These are phyloP conservation scores for Loxodonta africana DNA, from an alignment of 2,113 vertebrate genomes.

Conservation along the genomic window DNA sequence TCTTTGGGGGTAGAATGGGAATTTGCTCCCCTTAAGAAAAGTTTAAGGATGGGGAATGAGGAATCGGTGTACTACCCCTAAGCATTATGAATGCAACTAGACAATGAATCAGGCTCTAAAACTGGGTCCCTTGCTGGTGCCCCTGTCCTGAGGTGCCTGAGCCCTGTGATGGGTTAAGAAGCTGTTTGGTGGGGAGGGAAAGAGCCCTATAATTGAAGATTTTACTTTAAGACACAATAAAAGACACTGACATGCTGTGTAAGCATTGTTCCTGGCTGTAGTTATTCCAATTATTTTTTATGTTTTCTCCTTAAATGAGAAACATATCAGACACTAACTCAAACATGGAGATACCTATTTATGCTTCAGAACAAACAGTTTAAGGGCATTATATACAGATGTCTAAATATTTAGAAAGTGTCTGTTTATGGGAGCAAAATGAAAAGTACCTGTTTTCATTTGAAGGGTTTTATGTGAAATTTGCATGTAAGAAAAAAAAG, in stretches of 20 bases:
- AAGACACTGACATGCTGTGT: slow-evolving; percentile 85
- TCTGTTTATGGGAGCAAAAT: slow-evolving; percentile 91
- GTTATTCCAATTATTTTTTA: slow-evolving; percentile 88
- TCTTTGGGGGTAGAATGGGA: neutral
- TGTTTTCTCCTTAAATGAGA: slow-evolving; percentile 87
- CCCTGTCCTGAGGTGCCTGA: neutral
- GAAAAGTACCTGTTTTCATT: slow-evolving; percentile 91
- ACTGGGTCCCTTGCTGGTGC: neutral
- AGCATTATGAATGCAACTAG: neutral
- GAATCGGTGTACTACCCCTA: neutral
- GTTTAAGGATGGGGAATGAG: neutral
- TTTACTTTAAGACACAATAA: slow-evolving; percentile 85
- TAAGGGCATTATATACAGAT: slow-evolving; percentile 92
- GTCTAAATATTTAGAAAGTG: slow-evolving; percentile 93
- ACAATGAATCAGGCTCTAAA: neutral
- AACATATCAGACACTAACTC: slow-evolving; percentile 89
- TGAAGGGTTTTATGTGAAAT: slow-evolving; percentile 89
- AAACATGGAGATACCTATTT: slow-evolving; percentile 92
- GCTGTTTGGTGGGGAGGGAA: neutral
- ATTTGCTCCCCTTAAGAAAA: neutral
- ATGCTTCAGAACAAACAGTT: slow-evolving; percentile 93
- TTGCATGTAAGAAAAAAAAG: slow-evolving; percentile 81
- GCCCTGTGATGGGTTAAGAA: slow-evolving; percentile 61
- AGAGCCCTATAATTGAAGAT: slow-evolving; percentile 60
- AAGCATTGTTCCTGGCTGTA: slow-evolving; percentile 86